These are phyloP conservation scores for Troglohyphantes excavatus DNA, from an alignment of 2,888 invertebrate genomes.

Conservation along the genomic window DNA sequence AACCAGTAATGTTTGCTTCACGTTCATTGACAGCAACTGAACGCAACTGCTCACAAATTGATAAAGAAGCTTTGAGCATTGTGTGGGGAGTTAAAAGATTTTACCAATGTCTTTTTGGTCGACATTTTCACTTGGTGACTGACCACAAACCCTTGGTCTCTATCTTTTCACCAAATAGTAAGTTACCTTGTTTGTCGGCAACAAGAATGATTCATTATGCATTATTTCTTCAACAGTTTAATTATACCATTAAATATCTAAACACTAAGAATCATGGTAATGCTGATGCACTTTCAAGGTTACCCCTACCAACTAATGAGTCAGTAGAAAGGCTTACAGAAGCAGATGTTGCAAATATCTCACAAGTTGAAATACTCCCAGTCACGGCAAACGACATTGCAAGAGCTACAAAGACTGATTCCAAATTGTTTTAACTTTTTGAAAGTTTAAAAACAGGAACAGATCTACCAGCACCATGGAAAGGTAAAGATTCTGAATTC, in stretches of 20 bases:
- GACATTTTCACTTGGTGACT: neutral
- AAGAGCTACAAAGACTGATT: too few relatives aligned
- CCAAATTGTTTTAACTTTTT: too few relatives aligned
- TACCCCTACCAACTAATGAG: too few relatives aligned
- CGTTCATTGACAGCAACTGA: constrained; percentile 81
- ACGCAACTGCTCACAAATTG: constrained; percentile 82
- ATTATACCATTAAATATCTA: neutral
- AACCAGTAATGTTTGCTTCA: constrained; percentile 83
- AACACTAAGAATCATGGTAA: neutral
- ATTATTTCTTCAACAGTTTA: neutral
- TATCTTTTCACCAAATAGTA: neutral
- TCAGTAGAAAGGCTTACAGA: too few relatives aligned
- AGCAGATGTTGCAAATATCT: neutral
- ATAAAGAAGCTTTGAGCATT: constrained; percentile 82
- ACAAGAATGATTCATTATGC: constrained; percentile 7
- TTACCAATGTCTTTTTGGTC: constrained; percentile 47
- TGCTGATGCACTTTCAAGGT: neutral
- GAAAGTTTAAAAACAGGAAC: too few relatives aligned
- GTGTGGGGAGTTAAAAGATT: constrained; percentile 21
- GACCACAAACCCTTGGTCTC: neutral
- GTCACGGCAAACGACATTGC: neutral
- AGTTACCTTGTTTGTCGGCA: neutral
- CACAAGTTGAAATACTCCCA: neutral
- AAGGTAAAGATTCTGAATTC: too few relatives aligned
- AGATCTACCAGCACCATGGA: too few relatives aligned